These are phyloP conservation scores for Tethea ocularis DNA, from an alignment of 2,888 invertebrate genomes.

Conservation along the genomic window DNA sequence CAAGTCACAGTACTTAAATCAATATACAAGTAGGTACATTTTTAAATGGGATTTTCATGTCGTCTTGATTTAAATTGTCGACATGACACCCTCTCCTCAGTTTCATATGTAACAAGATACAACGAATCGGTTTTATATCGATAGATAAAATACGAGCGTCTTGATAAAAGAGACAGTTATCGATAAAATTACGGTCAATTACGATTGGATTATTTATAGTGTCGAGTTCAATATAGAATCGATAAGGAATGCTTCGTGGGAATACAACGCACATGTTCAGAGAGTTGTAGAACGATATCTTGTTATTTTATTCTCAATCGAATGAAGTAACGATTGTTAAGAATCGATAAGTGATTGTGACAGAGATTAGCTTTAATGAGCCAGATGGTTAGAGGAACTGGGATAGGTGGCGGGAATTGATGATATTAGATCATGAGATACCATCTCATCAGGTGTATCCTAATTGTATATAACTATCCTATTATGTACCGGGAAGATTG, in stretches of 20 bases:
- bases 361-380: slow-evolving; percentile 21
- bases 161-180: slow-evolving; percentile 2
- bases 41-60: neutral
- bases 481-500: no score
- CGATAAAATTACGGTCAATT: slow-evolving; percentile 5
- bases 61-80: neutral
- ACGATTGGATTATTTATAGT: slow-evolving; percentile 6
- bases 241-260: slow-evolving; percentile 42
- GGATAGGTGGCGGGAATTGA: neutral
- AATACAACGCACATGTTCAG: slow-evolving; percentile 37
- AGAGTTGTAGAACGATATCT: slow-evolving; percentile 18
- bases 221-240: slow-evolving; percentile 13
- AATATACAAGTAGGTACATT: neutral
- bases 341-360: slow-evolving; percentile 19
- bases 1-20: neutral
- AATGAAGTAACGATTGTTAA: slow-evolving; percentile 15
- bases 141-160: neutral
- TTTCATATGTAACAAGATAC: neutral
- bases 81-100: neutral
- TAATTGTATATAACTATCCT: no score
- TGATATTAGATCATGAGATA: no score
- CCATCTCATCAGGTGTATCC: no score
- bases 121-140: neutral
- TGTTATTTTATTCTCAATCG: slow-evolving; percentile 11
- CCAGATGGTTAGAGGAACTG: slow-evolving; percentile 6